A percentile compares a stretch with the other conserved stretches of the same genome.
Conservation (phyloP, 2,888 invertebrate genomes). For the Liodrosophila aerea region DNA sequence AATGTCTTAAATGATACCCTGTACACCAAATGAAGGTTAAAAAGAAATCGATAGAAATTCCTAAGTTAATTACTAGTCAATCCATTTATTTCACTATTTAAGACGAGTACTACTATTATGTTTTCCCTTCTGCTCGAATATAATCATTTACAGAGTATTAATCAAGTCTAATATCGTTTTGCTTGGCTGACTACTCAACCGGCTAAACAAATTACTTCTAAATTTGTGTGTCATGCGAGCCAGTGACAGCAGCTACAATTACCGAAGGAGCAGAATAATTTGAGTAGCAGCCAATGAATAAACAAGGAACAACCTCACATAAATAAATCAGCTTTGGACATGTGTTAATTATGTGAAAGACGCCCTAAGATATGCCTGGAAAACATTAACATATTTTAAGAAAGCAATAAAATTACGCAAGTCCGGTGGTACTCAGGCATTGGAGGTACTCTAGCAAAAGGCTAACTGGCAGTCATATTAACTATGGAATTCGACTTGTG, state of each 20-base stretch:
- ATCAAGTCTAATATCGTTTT: slow-evolving; percentile 27
- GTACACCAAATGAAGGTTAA: background rate
- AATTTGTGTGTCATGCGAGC: slow-evolving; percentile 66
- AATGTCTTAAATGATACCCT: slow-evolving; percentile 11
- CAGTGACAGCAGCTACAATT: slow-evolving; percentile 70
- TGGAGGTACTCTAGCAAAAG: no score
- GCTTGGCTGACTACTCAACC: slow-evolving; percentile 2
- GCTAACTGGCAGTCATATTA: no score
- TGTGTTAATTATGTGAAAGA: slow-evolving; percentile 75
- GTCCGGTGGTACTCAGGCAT: no score
- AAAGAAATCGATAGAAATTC: no score
- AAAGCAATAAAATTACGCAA: slow-evolving; percentile 17
- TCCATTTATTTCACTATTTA: no score
- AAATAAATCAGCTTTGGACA: slow-evolving; percentile 79
- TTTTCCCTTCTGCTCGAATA: no score
- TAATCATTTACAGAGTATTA: slow-evolving; percentile 24
- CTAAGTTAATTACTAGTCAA: no score
- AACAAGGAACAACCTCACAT: slow-evolving; percentile 50
- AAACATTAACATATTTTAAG: slow-evolving; percentile 39
- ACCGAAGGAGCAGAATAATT: slow-evolving; percentile 41
- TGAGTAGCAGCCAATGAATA: slow-evolving; percentile 19
- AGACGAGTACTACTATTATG: no score
- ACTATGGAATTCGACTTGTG: no score
- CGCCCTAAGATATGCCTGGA: background rate
- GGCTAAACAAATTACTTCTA: slow-evolving; percentile 52